Evolutionary conservation across 2,888 invertebrate genomes (phyloP).

Genomic region (Mylabris sibirica): DNA sequence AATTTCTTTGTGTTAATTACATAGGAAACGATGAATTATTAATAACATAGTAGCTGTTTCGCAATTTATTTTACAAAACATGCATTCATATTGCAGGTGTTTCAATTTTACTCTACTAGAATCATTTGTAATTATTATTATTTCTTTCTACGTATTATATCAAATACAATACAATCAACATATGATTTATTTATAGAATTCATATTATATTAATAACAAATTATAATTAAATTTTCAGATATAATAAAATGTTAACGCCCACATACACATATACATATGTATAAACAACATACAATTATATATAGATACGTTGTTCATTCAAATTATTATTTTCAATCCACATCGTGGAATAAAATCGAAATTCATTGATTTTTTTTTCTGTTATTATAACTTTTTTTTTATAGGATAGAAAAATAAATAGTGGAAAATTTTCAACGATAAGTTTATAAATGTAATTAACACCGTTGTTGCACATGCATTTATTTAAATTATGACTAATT

Average conservation of each 20-base stretch:
- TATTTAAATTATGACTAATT: not conserved
- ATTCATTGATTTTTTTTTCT: not conserved
- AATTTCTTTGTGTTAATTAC: conserved; percentile 8
- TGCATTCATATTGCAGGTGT: conserved; percentile 7
- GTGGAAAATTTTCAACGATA: not conserved
- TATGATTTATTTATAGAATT: not conserved
- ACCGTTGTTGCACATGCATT: too few species aligned
- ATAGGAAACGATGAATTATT: conserved; percentile 17
- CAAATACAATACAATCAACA: not conserved
- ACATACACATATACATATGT: not conserved
- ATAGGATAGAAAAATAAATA: not conserved
- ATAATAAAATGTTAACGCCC: conserved; percentile 3
- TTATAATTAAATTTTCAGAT: conserved; percentile 1
- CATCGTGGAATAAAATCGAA: not conserved
- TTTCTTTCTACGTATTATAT: not conserved
- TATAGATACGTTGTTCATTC: conserved; percentile 5
- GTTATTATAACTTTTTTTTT: not conserved
- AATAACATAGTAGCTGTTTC: conserved; percentile 5
- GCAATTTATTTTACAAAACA: not conserved
- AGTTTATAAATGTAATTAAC: not conserved
- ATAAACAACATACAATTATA: not conserved
- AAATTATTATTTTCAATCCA: not conserved
- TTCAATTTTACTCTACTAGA: not conserved
- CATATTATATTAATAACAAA: conserved; percentile 5
- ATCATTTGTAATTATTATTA: not conserved